phyloP scores from a whole-genome alignment of 2,797 vertebrate species.

The Gila robusta region DNA sequence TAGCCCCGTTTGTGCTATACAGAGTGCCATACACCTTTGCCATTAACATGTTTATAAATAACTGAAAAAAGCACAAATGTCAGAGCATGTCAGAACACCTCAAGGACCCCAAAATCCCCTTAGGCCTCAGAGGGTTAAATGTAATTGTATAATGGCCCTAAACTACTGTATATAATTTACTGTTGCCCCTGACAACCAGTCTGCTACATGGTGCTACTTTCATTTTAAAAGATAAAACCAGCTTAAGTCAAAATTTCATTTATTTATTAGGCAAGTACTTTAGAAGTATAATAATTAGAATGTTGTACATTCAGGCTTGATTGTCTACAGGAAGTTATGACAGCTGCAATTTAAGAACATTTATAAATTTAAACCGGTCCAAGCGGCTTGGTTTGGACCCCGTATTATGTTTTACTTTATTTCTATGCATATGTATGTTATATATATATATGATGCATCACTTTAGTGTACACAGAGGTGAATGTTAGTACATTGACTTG shows the following conservation, averaged over 20 bases:
- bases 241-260: not conserved
- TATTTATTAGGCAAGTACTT: not conserved
- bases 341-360: not conserved
- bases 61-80: no score
- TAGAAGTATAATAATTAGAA: not conserved
- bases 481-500: not conserved
- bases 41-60: no score
- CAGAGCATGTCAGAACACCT: no score
- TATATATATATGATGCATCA: not conserved
- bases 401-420: no score
- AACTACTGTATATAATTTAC: slow-evolving; percentile 15
- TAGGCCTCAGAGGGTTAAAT: not conserved
- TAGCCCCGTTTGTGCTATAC: no score
- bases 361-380: not conserved
- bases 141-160: not conserved
- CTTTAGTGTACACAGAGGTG: not conserved
- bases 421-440: no score
- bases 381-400: not conserved
- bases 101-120: no score
- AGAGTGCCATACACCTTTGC: no score
- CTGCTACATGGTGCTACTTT: not conserved
- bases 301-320: not conserved
- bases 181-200: not conserved
- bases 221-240: not conserved
- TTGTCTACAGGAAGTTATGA: not conserved